A percentile compares a stretch with the other conserved stretches of the same genome.
These are phyloP conservation scores for Lamprologus ornatipinnis DNA, from an alignment of 2,113 vertebrate species.

Conservation along the genomic window DNA sequence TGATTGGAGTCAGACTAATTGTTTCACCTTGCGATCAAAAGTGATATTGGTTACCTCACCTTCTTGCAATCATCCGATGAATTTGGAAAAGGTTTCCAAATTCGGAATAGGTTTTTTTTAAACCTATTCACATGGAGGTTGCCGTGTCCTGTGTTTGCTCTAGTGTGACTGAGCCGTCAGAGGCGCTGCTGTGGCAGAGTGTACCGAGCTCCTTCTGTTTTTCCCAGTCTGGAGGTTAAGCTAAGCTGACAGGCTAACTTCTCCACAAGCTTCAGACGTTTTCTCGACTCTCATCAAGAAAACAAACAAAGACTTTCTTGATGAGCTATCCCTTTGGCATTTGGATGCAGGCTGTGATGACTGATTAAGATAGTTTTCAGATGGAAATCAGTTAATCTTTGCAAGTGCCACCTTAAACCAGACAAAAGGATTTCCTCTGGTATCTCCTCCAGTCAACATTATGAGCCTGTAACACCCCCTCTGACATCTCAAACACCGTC, in stretches of 20 bases:
- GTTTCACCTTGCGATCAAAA: neutral
- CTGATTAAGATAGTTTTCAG: neutral
- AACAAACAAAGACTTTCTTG: neutral
- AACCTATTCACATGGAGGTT: neutral
- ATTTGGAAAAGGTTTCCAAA: neutral
- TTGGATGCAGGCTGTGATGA: neutral
- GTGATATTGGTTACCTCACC: neutral
- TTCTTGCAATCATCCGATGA: neutral
- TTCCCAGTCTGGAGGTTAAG: neutral
- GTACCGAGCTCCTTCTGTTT: neutral
- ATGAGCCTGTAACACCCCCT: neutral
- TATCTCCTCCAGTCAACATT: neutral
- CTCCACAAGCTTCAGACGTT: neutral
- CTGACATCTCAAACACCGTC: neutral
- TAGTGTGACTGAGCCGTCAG: neutral
- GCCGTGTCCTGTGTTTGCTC: neutral
- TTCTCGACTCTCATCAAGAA: neutral
- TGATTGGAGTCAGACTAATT: neutral
- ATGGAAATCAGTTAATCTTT: neutral
- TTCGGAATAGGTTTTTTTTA: fast-evolving
- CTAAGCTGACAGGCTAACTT: neutral
- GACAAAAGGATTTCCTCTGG: neutral
- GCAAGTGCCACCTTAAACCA: neutral
- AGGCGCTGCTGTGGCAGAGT: neutral
- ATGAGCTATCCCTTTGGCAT: neutral